Conservation (phyloP, 1,140 invertebrate genomes). For the Chymomyza costata region DNA sequence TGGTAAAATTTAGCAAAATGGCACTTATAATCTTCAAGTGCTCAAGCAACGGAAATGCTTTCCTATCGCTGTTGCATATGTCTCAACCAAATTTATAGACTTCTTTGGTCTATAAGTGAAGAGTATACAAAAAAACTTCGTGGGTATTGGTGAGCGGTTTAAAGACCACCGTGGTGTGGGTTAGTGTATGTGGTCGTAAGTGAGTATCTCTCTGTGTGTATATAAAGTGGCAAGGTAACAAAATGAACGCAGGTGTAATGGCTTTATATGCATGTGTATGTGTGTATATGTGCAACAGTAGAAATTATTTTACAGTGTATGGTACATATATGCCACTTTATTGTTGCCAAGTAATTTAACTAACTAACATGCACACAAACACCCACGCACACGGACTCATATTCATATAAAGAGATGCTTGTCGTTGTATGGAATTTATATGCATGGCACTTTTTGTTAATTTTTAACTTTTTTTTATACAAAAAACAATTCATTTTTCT, state of each 20-base stretch:
- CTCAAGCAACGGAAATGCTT: no score
- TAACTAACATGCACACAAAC: slow-evolving; percentile 37
- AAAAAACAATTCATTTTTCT: no score
- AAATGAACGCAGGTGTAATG: neutral
- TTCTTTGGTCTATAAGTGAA: no score
- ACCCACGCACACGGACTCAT: slow-evolving; percentile 2
- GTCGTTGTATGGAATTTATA: neutral
- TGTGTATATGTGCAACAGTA: neutral
- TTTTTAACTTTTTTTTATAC: slow-evolving; percentile 10
- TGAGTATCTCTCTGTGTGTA: no score
- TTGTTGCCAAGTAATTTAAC: slow-evolving; percentile 73
- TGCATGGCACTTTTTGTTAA: slow-evolving; percentile 27
- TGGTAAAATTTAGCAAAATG: no score
- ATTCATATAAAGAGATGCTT: slow-evolving; percentile 4
- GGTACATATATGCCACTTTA: slow-evolving; percentile 65
- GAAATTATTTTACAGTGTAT: slow-evolving; percentile 61
- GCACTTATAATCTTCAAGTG: no score
- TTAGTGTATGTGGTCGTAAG: no score
- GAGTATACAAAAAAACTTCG: neutral
- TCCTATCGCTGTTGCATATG: no score
- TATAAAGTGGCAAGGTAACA: no score
- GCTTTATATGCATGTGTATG: neutral
- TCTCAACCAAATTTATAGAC: no score
- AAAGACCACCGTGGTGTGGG: no score
- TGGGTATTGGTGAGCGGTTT: neutral